Percentiles rank a stretch among this genome's conserved stretches.
phyloP scores from a whole-genome alignment of 2,113 vertebrate species.

The Chrysochloris asiatica region DNA sequence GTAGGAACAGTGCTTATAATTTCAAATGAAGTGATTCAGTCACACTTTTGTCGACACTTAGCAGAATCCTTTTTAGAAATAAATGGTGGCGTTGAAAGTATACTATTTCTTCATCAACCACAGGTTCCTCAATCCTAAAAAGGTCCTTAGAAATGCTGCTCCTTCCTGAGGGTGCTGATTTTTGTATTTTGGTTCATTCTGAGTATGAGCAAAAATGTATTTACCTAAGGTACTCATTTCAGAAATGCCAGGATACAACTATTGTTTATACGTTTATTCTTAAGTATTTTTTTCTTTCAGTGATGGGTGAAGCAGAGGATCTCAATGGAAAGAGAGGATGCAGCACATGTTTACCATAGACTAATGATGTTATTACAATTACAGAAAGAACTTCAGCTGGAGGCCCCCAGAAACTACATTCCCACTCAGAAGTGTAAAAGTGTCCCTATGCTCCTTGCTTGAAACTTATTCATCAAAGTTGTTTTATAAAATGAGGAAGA shows the following conservation, averaged over 20 bases:
- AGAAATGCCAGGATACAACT: slow-evolving; percentile 54
- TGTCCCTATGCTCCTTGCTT: not conserved
- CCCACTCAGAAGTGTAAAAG: not conserved
- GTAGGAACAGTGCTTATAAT: slow-evolving; percentile 19
- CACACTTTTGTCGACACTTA: slow-evolving; percentile 47
- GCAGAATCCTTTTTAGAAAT: slow-evolving; percentile 34
- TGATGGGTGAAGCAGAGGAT: not conserved
- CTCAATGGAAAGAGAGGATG: not conserved
- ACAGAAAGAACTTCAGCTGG: not conserved
- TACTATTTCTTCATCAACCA: slow-evolving; percentile 29
- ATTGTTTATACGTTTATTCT: slow-evolving; percentile 20
- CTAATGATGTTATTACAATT: not conserved
- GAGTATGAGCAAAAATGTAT: slow-evolving; percentile 35
- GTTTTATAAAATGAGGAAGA: not conserved
- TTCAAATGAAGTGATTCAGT: slow-evolving; percentile 57
- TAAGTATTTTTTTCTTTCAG: slow-evolving; percentile 10
- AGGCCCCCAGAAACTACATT: not conserved
- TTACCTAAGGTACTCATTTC: slow-evolving; percentile 52
- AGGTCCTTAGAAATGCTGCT: slow-evolving; percentile 17
- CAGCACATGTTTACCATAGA: not conserved
- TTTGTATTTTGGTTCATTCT: slow-evolving; percentile 54
- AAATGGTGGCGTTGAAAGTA: slow-evolving; percentile 41
- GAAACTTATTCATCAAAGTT: not conserved
- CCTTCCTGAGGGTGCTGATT: slow-evolving; percentile 9
- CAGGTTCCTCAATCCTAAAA: not conserved